Conservation (phyloP, 1,140 invertebrate genomes). For the Helicoverpa armigera region DNA sequence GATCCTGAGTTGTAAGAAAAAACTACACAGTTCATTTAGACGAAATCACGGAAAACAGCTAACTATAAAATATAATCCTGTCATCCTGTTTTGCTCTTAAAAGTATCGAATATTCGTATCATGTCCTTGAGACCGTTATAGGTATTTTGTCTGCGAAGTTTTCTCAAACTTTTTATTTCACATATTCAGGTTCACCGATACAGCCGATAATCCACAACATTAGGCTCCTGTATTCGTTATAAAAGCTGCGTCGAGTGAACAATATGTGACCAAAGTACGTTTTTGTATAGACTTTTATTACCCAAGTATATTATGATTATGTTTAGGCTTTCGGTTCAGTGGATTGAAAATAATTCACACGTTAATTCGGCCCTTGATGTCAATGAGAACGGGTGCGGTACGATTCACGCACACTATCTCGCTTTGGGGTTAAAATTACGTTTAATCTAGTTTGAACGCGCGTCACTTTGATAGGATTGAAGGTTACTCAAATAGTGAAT, state of each 20-base stretch:
- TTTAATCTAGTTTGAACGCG: background rate
- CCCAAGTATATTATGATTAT: conserved; percentile 8
- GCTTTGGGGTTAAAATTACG: background rate
- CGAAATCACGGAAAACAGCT: no score
- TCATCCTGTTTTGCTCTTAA: no score
- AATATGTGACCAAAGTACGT: conserved; percentile 19
- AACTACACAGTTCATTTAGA: no score
- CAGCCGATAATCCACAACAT: conserved; percentile 23
- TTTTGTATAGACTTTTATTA: conserved; percentile 25
- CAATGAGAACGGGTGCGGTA: conserved; percentile 11
- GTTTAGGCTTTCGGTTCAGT: conserved; percentile 16
- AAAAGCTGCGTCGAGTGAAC: background rate
- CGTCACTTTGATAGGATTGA: background rate
- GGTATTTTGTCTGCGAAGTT: conserved; percentile 14
- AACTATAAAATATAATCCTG: no score
- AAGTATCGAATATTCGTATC: no score
- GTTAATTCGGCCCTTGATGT: conserved; percentile 41
- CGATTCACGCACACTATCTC: conserved; percentile 21
- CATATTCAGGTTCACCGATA: background rate
- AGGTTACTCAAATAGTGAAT: background rate
- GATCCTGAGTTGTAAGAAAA: no score
- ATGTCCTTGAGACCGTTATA: no score
- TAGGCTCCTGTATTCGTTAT: background rate
- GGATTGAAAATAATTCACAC: conserved; percentile 29
- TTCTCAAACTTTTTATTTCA: conserved; percentile 1